Evolutionary conservation across 2,113 vertebrate genomes (phyloP).

Genomic region (Salminus brasiliensis): DNA sequence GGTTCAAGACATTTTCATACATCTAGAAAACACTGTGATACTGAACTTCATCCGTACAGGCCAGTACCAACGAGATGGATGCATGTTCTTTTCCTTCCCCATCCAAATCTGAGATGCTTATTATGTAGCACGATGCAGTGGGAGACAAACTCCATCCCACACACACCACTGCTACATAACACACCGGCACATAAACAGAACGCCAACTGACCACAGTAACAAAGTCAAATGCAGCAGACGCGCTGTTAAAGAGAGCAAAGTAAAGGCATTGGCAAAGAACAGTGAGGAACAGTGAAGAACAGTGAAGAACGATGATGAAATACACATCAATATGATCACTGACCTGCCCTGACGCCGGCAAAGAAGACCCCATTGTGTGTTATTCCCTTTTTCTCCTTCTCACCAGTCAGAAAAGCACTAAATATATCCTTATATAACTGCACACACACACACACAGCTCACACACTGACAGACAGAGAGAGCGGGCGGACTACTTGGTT

Average conservation of each 20-base stretch:
- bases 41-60: too few relatives aligned
- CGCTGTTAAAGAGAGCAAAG: neutral
- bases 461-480: slow-evolving; percentile 8
- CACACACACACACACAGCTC: slow-evolving; percentile 12
- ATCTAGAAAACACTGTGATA: too few relatives aligned
- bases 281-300: neutral
- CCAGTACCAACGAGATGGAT: neutral
- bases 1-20: too few relatives aligned
- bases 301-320: slow-evolving; percentile 10
- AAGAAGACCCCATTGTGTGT: slow-evolving; percentile 27
- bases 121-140: neutral
- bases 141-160: neutral
- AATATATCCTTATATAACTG: slow-evolving; percentile 18
- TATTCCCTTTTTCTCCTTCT: slow-evolving; percentile 7
- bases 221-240: neutral
- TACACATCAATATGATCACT: slow-evolving; percentile 29
- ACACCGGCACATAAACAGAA: neutral
- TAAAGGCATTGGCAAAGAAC: neutral
- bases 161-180: neutral
- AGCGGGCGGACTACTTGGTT: neutral
- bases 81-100: neutral
- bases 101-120: neutral
- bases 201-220: neutral
- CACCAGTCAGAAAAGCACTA: slow-evolving; percentile 3
- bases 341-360: slow-evolving; percentile 44